Base-by-base conservation (phyloP, 2,797 vertebrate species). In the Apogon talboti region DNA sequence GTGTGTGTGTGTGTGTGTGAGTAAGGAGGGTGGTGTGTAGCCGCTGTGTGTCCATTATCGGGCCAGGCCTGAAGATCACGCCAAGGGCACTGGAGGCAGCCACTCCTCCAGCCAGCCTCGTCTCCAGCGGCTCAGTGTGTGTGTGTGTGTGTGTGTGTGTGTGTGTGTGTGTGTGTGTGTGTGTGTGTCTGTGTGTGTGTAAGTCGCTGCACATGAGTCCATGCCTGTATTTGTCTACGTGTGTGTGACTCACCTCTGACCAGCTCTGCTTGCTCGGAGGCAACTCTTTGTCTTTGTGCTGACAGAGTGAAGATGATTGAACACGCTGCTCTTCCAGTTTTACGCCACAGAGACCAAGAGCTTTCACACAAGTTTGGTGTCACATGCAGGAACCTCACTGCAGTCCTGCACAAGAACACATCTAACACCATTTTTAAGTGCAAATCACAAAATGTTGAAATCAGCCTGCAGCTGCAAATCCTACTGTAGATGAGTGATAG, bases 251-350 rank as follows among this genome's bases (percentile, higher is more conserved):
- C 89, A 88, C 87, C 87, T 89, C 61, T 84, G 89, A 87, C 86
- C 89, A 18, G 33, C 66, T 69, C 52, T 64, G 77, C 80, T 89
- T 30, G 91, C 89, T 89, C 67, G 66, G 74, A 89, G 91, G 89
- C 91, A 92, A 82, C 86, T 85, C 83, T 92, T 91, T 89, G 87
- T 92, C 89, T 91, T 92, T 84, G 57, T 59, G 79, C 71, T 87
- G 89, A 88, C 90, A 92, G 87, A 66, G 49, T 88, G 88, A 91
- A 90, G 82, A 88, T 91, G 89, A 91, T 87, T 53, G 74, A 90
- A 70, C 19, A 30, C 74, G 61, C 41, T 58, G 86, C 75, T 70
- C 64, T 63, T 83, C 61, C 56, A 65, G 51, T 69, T 78, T 85
- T 63, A 80, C 44, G 40, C 88, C 71, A 64, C 71, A 71, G 85